These are phyloP conservation scores for Thalassoma bifasciatum DNA, from an alignment of 2,113 vertebrate species.

Conservation along the genomic window DNA sequence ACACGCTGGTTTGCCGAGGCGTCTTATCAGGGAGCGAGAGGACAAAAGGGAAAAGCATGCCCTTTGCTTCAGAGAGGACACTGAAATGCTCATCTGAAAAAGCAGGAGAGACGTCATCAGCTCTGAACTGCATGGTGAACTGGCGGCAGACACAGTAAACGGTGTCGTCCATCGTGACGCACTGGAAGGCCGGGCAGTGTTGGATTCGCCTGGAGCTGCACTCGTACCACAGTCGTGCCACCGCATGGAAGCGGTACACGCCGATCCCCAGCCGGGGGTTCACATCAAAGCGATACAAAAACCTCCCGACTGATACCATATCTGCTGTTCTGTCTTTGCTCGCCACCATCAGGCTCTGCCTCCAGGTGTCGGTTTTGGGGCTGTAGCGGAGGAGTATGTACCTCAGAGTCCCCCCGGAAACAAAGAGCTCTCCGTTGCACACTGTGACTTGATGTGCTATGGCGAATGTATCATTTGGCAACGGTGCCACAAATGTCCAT, in stretches of 20 bases:
- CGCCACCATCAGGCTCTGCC: slow-evolving; percentile 69
- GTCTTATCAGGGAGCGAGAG: slow-evolving; percentile 83
- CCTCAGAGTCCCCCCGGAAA: slow-evolving; percentile 89
- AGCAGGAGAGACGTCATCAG: slow-evolving; percentile 87
- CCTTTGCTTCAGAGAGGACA: slow-evolving; percentile 82
- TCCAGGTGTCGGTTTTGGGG: slow-evolving; percentile 83
- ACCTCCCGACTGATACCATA: slow-evolving; percentile 84
- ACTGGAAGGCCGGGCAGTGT: slow-evolving; percentile 84
- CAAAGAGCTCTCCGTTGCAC: slow-evolving; percentile 88
- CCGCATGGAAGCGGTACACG: slow-evolving; percentile 88
- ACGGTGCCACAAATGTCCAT: slow-evolving; percentile 88
- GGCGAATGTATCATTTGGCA: slow-evolving; percentile 91
- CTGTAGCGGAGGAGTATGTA: slow-evolving; percentile 88
- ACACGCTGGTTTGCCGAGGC: slow-evolving; percentile 82
- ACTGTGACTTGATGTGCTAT: slow-evolving; percentile 89
- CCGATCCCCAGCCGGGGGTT: slow-evolving; percentile 84
- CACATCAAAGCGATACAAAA: slow-evolving; percentile 92
- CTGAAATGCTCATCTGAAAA: slow-evolving; percentile 84
- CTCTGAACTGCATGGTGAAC: slow-evolving; percentile 86
- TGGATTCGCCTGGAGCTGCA: slow-evolving; percentile 78
- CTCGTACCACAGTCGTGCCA: slow-evolving; percentile 90
- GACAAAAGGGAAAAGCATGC: slow-evolving; percentile 85
- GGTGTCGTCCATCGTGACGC: slow-evolving; percentile 75
- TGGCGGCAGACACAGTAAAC: slow-evolving; percentile 88
- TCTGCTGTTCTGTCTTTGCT: slow-evolving; percentile 84